Conservation (phyloP, 2,797 vertebrate species). For the Alfaro cultratus region DNA sequence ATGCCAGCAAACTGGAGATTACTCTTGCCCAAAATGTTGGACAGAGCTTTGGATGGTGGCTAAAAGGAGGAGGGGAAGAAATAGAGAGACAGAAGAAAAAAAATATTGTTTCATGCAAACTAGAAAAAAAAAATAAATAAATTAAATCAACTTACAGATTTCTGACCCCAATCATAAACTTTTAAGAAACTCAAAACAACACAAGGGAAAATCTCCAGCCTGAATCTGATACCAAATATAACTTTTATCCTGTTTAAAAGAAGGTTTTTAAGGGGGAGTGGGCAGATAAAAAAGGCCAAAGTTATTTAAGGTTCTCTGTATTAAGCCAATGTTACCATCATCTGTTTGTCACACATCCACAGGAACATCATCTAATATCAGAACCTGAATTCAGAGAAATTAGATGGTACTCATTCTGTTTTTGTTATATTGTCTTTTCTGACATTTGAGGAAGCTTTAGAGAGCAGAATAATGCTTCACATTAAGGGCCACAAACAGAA, state of each 20-base stretch:
- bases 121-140: too few relatives aligned
- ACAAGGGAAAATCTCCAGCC: background rate
- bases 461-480: constrained; percentile 65
- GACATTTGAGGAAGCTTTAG: constrained; percentile 65
- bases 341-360: constrained; percentile 32
- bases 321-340: constrained; percentile 16
- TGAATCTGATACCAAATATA: background rate
- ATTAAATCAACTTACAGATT: background rate
- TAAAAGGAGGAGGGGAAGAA: constrained; percentile 63
- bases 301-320: constrained; percentile 22
- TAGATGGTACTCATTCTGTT: constrained; percentile 26
- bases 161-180: background rate
- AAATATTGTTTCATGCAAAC: background rate
- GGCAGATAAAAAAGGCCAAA: constrained; percentile 24
- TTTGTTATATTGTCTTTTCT: constrained; percentile 48
- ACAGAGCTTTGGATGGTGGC: constrained; percentile 94
- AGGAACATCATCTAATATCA: constrained; percentile 46
- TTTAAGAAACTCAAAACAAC: background rate
- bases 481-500: constrained; percentile 36
- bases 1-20: constrained; percentile 98
- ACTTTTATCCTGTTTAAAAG: background rate
- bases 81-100: constrained; percentile 12
- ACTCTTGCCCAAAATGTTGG: constrained; percentile 94
- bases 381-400: constrained; percentile 36
- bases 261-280: background rate